phyloP scores from a whole-genome alignment of 2,888 invertebrate species.

The Campopleginae sp. region DNA sequence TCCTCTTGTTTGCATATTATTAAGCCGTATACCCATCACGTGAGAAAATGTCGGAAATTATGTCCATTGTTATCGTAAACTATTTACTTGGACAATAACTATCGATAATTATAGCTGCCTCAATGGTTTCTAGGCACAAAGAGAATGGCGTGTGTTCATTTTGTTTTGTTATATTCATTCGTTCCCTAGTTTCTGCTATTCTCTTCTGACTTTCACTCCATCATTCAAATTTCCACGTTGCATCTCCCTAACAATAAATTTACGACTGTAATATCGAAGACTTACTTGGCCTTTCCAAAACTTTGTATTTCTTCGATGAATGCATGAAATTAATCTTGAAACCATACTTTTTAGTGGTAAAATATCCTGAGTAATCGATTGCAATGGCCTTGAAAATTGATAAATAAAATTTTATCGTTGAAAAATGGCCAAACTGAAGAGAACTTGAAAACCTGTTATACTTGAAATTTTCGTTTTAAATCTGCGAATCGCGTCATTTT shows the following conservation, averaged over 20 bases:
- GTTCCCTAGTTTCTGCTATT: background rate
- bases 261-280: background rate
- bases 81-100: background rate
- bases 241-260: background rate
- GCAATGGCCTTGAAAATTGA: no score
- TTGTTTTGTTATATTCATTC: background rate
- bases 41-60: constrained; percentile 42
- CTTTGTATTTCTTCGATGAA: no score
- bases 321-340: no score
- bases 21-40: constrained; percentile 29
- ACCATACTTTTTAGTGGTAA: no score
- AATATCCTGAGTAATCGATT: no score
- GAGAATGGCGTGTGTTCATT: background rate
- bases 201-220: background rate
- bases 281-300: background rate
- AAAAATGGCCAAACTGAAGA: no score
- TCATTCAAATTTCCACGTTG: background rate
- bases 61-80: constrained; percentile 38
- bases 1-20: constrained; percentile 28
- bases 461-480: no score
- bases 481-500: background rate
- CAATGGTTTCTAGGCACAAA: constrained; percentile 5
- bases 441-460: no score
- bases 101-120: constrained; percentile 28
- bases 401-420: no score